Evolutionary conservation across 2,113 vertebrate species (phyloP), one percentile per base, ranked within the genome.

Genomic region (Scatophagus argus): DNA sequence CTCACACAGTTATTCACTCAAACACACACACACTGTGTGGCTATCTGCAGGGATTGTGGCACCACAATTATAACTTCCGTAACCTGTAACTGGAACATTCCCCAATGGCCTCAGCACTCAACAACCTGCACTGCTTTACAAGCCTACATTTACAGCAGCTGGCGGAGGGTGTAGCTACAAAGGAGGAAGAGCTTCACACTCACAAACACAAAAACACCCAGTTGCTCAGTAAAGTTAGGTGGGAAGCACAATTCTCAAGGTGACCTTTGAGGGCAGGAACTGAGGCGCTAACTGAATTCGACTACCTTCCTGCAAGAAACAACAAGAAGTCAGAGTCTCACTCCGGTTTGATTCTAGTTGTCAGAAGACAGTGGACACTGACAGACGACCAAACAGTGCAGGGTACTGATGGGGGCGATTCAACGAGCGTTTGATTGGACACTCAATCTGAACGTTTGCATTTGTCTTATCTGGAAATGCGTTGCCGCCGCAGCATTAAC

Each of bases 401-500:
- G 13, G 27, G 16, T 31, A 1, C 21, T 27, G 61, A 47, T 8
- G 14, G 27, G 11, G 21, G 14, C 0, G 14, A 21, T 5, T 9
- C 46, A 41, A 41, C 16, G 13, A 59, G 36, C 38, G 3, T 8
- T 1, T 38, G 38, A 79, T 49, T 73, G 74, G 52, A 55, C 78
- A 66, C 63, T 77, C 31, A 27, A 3, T 21, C 0, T n/a, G 1
- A 1, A 4, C 43, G 41, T 89, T 87, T 80, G 58, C 79, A 86
- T 89, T 55, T 3, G 58, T 88, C 61, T 78, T 5, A 77, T 78
- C 72, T 82, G 71, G 16, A 55, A 66, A 58, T 68, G 62, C 8
- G 0, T 61, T 44, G 52, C 29, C 21, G 36, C 55, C 21, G 49
- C 38, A n/a, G 46, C 83, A 86, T 89, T 89, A 77, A 76, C 88